phyloP scores from a whole-genome alignment of 2,888 invertebrate genomes.

The Sesia apiformis region DNA sequence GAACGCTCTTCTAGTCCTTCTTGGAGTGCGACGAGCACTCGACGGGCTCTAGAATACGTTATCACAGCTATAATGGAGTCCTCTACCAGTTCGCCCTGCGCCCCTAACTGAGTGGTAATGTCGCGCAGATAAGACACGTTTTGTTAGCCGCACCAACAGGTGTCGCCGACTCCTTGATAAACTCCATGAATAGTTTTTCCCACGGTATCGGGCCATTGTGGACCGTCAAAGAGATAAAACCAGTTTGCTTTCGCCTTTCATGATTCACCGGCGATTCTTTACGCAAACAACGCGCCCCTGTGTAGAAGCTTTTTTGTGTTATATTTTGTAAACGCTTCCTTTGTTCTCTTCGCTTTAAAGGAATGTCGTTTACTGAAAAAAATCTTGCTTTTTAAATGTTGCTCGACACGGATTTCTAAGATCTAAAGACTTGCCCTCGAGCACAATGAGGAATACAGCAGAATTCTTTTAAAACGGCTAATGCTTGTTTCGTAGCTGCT shows the following conservation, averaged over 20 bases:
- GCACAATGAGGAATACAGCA: too few species aligned
- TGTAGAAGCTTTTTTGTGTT: slow-evolving; percentile 40
- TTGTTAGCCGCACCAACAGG: slow-evolving; percentile 34
- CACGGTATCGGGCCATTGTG: slow-evolving; percentile 27
- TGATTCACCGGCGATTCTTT: slow-evolving; percentile 19
- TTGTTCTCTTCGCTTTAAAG: slow-evolving; percentile 15
- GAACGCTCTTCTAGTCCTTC: neutral
- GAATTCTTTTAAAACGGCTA: too few species aligned
- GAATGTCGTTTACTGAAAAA: neutral
- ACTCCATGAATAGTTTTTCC: slow-evolving; percentile 49
- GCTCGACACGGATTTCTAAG: too few species aligned
- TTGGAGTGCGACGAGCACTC: neutral
- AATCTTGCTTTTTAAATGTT: too few species aligned
- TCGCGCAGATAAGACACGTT: slow-evolving; percentile 8
- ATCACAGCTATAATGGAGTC: slow-evolving; percentile 1
- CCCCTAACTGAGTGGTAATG: neutral
- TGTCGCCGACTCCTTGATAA: slow-evolving; percentile 27
- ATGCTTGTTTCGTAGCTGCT: neutral
- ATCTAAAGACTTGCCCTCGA: too few species aligned
- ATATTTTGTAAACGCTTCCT: slow-evolving; percentile 38
- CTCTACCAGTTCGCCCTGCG: neutral
- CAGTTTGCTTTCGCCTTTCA: slow-evolving; percentile 15
- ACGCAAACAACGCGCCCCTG: slow-evolving; percentile 20
- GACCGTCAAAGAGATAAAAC: slow-evolving; percentile 23
- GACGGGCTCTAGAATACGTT: neutral